Conservation (phyloP, 2,113 vertebrate genomes). For the Cebidichthys violaceus region DNA sequence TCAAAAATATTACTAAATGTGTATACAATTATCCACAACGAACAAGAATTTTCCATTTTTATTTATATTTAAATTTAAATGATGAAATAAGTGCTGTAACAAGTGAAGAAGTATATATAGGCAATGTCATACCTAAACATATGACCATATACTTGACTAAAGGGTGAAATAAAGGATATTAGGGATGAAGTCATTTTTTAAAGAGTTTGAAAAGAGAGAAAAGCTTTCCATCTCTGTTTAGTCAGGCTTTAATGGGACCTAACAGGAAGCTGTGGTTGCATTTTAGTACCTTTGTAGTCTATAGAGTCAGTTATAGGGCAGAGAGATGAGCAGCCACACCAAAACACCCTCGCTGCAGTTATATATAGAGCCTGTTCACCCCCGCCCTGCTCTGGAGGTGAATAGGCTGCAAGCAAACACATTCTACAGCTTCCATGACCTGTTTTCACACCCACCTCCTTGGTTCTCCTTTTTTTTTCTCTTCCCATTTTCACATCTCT, state of each 20-base stretch:
- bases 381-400: conserved; percentile 55
- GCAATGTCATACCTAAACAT: background rate
- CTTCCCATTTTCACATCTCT: conserved; percentile 21
- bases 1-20: background rate
- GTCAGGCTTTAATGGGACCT: conserved; percentile 25
- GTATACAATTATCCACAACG: background rate
- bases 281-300: conserved; percentile 45
- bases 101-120: background rate
- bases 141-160: background rate
- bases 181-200: background rate
- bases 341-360: conserved; percentile 65
- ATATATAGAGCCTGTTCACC: conserved; percentile 67
- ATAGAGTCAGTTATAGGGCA: conserved; percentile 69
- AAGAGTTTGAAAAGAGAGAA: background rate
- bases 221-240: background rate
- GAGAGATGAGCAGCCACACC: conserved; percentile 67
- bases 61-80: background rate
- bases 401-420: conserved; percentile 47
- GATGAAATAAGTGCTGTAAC: background rate
- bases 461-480: conserved; percentile 22
- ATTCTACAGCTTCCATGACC: conserved; percentile 52
- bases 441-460: conserved; percentile 56
- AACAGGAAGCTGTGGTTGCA: conserved; percentile 44
- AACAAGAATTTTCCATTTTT: background rate
- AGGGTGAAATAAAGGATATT: background rate